These are phyloP conservation scores for Tachypleus tridentatus DNA, from an alignment of 1,140 invertebrate species.

Conservation along the genomic window DNA sequence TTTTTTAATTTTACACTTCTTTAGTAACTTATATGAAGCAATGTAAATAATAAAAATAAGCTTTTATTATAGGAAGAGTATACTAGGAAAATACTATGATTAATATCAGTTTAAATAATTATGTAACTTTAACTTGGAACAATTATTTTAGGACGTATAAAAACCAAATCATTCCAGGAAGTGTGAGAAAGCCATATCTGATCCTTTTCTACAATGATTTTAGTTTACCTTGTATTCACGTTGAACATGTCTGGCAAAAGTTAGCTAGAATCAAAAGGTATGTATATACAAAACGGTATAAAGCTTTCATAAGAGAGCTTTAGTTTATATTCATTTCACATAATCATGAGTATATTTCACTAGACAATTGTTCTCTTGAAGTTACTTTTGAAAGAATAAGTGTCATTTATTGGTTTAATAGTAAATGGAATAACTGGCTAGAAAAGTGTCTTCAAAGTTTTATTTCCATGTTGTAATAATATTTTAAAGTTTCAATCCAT, in stretches of 20 bases:
- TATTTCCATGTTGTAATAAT: too few relatives aligned
- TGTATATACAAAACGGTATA: neutral
- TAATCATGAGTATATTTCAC: too few relatives aligned
- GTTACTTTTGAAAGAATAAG: too few relatives aligned
- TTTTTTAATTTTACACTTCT: too few relatives aligned
- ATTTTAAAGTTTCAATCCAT: too few relatives aligned
- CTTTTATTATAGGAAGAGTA: neutral
- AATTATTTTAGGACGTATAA: constrained; percentile 58
- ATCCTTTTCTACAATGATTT: constrained; percentile 85
- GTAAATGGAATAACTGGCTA: too few relatives aligned
- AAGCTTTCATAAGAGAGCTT: too few relatives aligned
- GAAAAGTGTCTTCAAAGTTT: too few relatives aligned
- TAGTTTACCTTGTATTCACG: constrained; percentile 78
- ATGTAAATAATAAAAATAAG: constrained; percentile 4
- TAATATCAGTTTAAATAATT: constrained; percentile 6
- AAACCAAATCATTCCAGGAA: constrained; percentile 69
- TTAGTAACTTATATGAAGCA: too few relatives aligned
- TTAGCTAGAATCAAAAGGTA: constrained; percentile 52
- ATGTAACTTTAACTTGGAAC: neutral
- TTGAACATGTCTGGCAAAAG: constrained; percentile 62
- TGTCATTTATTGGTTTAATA: too few relatives aligned
- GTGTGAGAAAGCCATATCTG: constrained; percentile 60
- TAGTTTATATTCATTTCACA: too few relatives aligned
- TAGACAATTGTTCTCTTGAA: too few relatives aligned
- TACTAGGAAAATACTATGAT: constrained; percentile 6